phyloP scores from a whole-genome alignment of 2,888 invertebrate species.

The Agelastica alni region DNA sequence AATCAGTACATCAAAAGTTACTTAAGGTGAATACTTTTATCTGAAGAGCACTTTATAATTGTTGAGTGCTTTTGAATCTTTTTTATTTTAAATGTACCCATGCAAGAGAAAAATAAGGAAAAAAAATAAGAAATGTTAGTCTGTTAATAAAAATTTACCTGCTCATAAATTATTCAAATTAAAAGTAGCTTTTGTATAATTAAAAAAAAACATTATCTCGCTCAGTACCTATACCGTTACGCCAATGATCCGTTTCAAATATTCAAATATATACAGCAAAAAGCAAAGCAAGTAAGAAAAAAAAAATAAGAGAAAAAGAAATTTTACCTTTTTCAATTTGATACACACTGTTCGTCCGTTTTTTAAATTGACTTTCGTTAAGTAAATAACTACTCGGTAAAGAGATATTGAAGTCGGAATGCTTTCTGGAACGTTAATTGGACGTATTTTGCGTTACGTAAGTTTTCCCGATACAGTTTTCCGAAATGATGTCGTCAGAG shows the following conservation, averaged over 20 bases:
- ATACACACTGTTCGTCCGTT: slow-evolving; percentile 14
- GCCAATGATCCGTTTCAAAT: slow-evolving; percentile 2
- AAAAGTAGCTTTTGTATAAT: too few species aligned
- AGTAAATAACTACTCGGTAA: slow-evolving; percentile 20
- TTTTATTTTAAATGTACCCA: too few species aligned
- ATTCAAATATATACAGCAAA: slow-evolving; percentile 11
- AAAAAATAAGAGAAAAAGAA: background rate
- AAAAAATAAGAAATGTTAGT: too few species aligned
- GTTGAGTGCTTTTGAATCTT: too few species aligned
- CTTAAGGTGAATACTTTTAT: too few species aligned
- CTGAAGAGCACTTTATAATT: too few species aligned
- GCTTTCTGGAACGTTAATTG: slow-evolving; percentile 19
- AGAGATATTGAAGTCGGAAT: background rate
- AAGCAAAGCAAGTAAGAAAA: background rate
- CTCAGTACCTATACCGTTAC: too few species aligned
- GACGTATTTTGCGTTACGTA: slow-evolving; percentile 26
- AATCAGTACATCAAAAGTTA: too few species aligned
- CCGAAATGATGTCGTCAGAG: slow-evolving; percentile 24
- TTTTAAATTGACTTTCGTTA: slow-evolving; percentile 23
- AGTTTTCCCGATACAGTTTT: slow-evolving; percentile 24
- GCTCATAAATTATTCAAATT: background rate
- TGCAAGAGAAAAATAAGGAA: too few species aligned
- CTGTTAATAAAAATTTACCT: too few species aligned
- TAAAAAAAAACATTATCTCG: too few species aligned
- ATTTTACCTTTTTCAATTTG: slow-evolving; percentile 8